These are phyloP conservation scores for Pyxicephalus adspersus DNA, from an alignment of 2,113 vertebrate genomes.

Conservation along the genomic window DNA sequence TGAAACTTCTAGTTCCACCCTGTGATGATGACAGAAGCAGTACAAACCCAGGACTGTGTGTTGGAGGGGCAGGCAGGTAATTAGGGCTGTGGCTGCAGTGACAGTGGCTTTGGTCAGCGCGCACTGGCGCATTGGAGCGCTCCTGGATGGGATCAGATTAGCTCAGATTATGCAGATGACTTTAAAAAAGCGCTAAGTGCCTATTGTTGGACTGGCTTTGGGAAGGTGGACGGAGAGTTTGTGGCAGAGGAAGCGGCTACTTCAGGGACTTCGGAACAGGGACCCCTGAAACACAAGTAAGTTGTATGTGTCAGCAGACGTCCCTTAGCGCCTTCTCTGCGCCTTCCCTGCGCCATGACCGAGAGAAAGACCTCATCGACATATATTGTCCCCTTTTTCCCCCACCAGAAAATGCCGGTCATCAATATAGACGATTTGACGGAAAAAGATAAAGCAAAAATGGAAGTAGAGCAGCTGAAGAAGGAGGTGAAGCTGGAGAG, in stretches of 20 bases:
- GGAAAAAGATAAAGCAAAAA: slow-evolving; percentile 89
- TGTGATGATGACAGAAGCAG: neutral
- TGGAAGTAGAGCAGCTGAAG: slow-evolving; percentile 91
- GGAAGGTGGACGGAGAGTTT: slow-evolving; percentile 38
- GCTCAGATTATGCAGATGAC: slow-evolving; percentile 77
- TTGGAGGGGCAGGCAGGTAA: too few species aligned
- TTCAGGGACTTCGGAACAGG: slow-evolving; percentile 30
- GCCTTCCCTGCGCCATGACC: slow-evolving; percentile 47
- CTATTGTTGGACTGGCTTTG: slow-evolving; percentile 66
- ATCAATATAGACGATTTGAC: slow-evolving; percentile 90
- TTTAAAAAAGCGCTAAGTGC: slow-evolving; percentile 82
- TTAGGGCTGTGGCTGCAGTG: too few species aligned
- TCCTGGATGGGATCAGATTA: slow-evolving; percentile 81
- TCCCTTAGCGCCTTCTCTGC: slow-evolving; percentile 18
- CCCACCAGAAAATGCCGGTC: slow-evolving; percentile 80
- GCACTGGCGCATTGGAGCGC: neutral
- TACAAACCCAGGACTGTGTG: too few species aligned
- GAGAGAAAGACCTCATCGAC: slow-evolving; percentile 51
- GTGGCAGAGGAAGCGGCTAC: slow-evolving; percentile 54
- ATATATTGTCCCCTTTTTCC: slow-evolving; percentile 56
- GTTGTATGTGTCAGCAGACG: slow-evolving; percentile 35
- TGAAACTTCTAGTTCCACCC: too few species aligned
- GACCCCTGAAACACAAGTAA: slow-evolving; percentile 55
- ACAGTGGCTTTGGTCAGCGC: neutral
- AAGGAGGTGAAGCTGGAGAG: slow-evolving; percentile 87